Conservation (phyloP, 2,888 invertebrate species). For the Dinocampus coccinellae region DNA sequence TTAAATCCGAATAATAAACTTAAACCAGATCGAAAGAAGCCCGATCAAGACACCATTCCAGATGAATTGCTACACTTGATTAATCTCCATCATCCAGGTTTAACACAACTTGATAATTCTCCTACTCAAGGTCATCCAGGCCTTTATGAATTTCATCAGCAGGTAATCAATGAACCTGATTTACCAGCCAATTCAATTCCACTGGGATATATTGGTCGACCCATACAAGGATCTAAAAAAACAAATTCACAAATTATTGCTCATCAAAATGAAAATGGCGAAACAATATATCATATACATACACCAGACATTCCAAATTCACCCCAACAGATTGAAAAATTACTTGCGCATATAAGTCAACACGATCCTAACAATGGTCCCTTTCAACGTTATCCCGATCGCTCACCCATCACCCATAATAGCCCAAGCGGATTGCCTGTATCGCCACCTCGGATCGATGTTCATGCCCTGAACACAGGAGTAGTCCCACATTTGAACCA, state of each 20-base stretch:
- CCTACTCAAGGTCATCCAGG: constrained; percentile 57
- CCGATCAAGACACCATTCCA: constrained; percentile 53
- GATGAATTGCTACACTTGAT: constrained; percentile 62
- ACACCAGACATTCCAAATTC: constrained; percentile 61
- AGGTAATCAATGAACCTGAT: constrained; percentile 55
- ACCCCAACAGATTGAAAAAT: constrained; percentile 64
- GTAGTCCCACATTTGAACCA: constrained; percentile 63
- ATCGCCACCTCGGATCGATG: constrained; percentile 55
- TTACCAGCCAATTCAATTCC: constrained; percentile 46
- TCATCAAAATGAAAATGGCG: constrained; percentile 63
- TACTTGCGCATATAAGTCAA: constrained; percentile 64
- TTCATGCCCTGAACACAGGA: constrained; percentile 59
- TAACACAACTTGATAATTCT: constrained; percentile 57
- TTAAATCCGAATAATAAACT: constrained; percentile 41
- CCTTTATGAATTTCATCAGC: constrained; percentile 61
- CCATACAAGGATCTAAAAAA: constrained; percentile 60
- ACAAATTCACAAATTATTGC: constrained; percentile 59
- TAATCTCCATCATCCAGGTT: constrained; percentile 62
- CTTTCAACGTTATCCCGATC: constrained; percentile 61
- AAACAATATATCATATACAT: constrained; percentile 64
- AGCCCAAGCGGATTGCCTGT: constrained; percentile 48
- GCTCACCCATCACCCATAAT: constrained; percentile 52
- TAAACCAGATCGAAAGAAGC: constrained; percentile 49
- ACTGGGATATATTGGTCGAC: constrained; percentile 53
- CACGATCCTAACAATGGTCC: constrained; percentile 63